These are phyloP conservation scores for Craniophora ligustri DNA, from an alignment of 2,888 invertebrate genomes.

Conservation along the genomic window DNA sequence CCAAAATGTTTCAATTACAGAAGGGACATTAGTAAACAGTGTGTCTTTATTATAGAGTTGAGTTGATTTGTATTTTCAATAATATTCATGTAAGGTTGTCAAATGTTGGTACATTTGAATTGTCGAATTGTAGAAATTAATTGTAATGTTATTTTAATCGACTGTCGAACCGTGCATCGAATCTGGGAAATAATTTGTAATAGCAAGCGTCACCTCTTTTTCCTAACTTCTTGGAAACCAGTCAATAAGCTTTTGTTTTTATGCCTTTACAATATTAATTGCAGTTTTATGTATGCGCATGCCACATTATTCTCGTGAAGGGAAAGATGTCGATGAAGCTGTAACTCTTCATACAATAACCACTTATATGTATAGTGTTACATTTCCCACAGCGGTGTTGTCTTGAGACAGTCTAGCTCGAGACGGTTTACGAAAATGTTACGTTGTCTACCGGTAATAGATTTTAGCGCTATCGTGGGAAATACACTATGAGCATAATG, in stretches of 20 bases:
- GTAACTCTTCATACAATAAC: conserved; percentile 43
- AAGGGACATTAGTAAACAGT: conserved; percentile 7
- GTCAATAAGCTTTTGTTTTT: conserved; percentile 14
- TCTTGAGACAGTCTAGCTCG: conserved; percentile 26
- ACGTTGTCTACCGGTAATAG: conserved; percentile 32
- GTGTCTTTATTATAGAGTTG: conserved; percentile 12
- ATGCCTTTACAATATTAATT: conserved; percentile 26
- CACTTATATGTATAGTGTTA: conserved; percentile 49
- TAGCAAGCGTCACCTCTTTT: not conserved
- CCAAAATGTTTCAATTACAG: conserved; percentile 26
- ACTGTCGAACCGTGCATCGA: too few species aligned
- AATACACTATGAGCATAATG: conserved; percentile 8
- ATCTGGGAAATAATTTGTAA: too few species aligned
- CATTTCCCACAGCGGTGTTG: conserved; percentile 49
- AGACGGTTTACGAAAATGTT: conserved; percentile 44
- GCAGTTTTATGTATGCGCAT: conserved; percentile 11
- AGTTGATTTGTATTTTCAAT: conserved; percentile 11
- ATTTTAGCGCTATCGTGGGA: conserved; percentile 47
- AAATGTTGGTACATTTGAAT: too few species aligned
- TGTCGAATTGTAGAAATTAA: too few species aligned
- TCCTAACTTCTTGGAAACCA: conserved; percentile 1
- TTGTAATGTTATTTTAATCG: too few species aligned
- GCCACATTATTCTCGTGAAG: conserved; percentile 30
- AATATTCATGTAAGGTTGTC: too few species aligned
- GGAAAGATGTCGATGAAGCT: conserved; percentile 34